These are phyloP conservation scores for Bibio marci DNA, from an alignment of 2,888 invertebrate species.

Conservation along the genomic window DNA sequence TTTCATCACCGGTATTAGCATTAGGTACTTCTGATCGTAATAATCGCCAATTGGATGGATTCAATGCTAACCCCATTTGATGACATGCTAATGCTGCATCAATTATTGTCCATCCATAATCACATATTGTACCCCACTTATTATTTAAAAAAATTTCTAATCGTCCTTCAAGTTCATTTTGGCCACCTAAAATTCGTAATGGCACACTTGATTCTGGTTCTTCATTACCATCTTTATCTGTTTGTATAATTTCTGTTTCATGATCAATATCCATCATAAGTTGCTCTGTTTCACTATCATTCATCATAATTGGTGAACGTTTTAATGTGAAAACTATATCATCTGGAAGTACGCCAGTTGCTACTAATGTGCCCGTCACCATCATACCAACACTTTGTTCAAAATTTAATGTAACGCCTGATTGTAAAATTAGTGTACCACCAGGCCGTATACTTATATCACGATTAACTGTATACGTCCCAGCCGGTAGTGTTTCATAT, in stretches of 20 bases:
- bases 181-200: conserved; percentile 67
- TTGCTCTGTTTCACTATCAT: conserved; percentile 43
- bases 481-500: conserved; percentile 60
- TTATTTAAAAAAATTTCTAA: conserved; percentile 68
- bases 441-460: conserved; percentile 91
- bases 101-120: conserved; percentile 84
- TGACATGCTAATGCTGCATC: conserved; percentile 90
- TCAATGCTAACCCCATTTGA: conserved; percentile 81
- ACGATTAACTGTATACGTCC: conserved; percentile 78
- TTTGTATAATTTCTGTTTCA: conserved; percentile 27
- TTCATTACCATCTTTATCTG: conserved; percentile 32
- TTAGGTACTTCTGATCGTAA: conserved; percentile 66
- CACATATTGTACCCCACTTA: conserved; percentile 95
- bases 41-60: conserved; percentile 81
- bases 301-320: conserved; percentile 51
- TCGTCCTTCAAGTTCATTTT: conserved; percentile 68
- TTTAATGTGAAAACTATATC: conserved; percentile 66
- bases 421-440: conserved; percentile 73
- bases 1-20: conserved; percentile 57
- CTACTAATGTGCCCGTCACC: conserved; percentile 82
- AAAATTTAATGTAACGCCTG: conserved; percentile 79
- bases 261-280: conserved; percentile 36
- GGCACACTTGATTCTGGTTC: conserved; percentile 36
- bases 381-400: conserved; percentile 90
- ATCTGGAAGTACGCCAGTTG: conserved; percentile 59